Conservation (phyloP, 2,113 vertebrate genomes). For the Oncorhynchus gorbuscha region DNA sequence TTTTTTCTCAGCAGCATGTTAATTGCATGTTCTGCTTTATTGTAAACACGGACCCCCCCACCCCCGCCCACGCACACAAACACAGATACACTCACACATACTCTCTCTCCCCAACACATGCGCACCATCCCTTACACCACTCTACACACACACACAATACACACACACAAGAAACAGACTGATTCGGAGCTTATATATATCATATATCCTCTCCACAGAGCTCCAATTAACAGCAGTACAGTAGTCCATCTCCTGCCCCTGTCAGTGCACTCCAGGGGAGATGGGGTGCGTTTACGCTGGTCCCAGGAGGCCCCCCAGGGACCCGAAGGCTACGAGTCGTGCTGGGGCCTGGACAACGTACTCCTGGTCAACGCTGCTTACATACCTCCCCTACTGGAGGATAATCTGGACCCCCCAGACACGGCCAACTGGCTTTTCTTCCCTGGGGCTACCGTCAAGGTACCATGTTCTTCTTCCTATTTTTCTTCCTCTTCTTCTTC, state of each 20-base stretch:
- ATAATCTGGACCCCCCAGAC: slow-evolving; percentile 90
- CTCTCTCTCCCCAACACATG: no score
- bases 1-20: no score
- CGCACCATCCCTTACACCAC: no score
- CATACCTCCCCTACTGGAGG: slow-evolving; percentile 86
- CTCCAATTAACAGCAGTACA: slow-evolving; percentile 91
- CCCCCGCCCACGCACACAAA: no score
- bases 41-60: no score
- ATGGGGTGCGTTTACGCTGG: slow-evolving; percentile 87
- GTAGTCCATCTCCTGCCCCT: slow-evolving; percentile 91
- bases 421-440: slow-evolving; percentile 99
- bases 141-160: no score
- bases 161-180: no score
- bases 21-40: no score
- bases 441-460: slow-evolving; percentile 96
- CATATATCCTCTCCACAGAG: slow-evolving; percentile 63
- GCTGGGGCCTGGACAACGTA: slow-evolving; percentile 95
- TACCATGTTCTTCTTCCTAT: slow-evolving; percentile 36
- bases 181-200: no score
- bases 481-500: no score
- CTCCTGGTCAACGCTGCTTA: slow-evolving; percentile 90
- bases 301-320: slow-evolving; percentile 81
- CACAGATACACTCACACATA: no score
- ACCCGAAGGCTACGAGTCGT: slow-evolving; percentile 92
- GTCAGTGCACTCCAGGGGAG: slow-evolving; percentile 79